Conservation (phyloP, 1,140 invertebrate species). For the Zaprionus ghesquierei region DNA sequence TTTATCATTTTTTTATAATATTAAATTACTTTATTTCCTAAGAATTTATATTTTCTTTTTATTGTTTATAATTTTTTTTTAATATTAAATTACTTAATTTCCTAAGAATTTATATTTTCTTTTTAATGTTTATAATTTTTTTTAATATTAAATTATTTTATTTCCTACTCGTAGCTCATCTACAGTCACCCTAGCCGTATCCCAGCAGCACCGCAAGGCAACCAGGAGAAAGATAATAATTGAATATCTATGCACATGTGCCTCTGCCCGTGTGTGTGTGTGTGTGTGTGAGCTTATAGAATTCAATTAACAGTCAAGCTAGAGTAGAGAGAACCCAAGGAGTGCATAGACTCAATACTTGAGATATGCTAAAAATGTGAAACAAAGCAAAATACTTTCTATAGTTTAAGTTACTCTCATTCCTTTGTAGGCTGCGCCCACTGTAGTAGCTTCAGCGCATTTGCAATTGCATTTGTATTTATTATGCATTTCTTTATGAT, state of each 20-base stretch:
- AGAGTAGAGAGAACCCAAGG: neutral
- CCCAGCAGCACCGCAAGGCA: slow-evolving; percentile 10
- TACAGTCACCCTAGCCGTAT: neutral
- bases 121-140: neutral
- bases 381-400: neutral
- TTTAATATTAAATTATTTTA: neutral
- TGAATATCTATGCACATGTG: slow-evolving; percentile 46
- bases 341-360: neutral
- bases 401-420: neutral
- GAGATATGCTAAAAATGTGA: neutral
- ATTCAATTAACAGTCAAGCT: neutral
- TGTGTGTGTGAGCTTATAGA: slow-evolving; percentile 38
- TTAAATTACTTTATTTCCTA: too few species aligned
- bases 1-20: too few species aligned
- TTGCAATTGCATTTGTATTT: slow-evolving; percentile 28
- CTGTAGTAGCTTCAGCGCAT: slow-evolving; percentile 11
- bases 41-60: neutral
- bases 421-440: neutral
- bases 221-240: slow-evolving; percentile 61
- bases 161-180: neutral
- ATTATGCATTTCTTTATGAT: slow-evolving; percentile 58
- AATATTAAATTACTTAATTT: neutral
- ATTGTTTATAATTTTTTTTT: neutral
- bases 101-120: neutral
- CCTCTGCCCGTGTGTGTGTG: slow-evolving; percentile 37